Evolutionary conservation across 2,113 vertebrate genomes (phyloP).

Genomic region (Blennius ocellaris): DNA sequence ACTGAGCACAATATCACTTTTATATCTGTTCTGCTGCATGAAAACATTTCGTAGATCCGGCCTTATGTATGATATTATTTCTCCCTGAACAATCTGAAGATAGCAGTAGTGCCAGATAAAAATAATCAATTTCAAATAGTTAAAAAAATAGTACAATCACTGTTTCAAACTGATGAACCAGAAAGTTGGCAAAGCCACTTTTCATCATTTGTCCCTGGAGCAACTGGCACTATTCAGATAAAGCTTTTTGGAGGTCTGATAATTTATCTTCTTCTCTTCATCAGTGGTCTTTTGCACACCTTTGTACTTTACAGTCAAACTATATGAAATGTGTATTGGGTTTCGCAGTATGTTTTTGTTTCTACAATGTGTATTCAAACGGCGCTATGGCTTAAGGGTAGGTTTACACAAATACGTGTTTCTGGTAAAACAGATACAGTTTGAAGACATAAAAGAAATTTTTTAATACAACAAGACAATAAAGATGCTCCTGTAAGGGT

Average conservation of each 20-base stretch:
- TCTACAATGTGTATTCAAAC: background rate
- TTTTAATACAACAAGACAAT: background rate
- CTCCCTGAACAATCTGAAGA: too few species aligned
- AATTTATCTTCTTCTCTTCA: background rate
- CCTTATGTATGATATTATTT: too few species aligned
- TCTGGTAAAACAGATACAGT: background rate
- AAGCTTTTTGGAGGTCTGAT: background rate
- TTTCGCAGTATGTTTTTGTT: background rate
- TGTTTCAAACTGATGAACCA: background rate
- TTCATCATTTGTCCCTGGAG: background rate
- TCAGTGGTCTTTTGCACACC: background rate
- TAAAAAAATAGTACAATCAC: background rate
- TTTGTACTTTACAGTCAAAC: background rate
- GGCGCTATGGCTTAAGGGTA: too few species aligned
- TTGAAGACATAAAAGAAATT: background rate
- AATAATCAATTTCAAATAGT: too few species aligned
- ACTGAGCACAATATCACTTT: too few species aligned
- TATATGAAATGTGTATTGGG: background rate
- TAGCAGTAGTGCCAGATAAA: too few species aligned
- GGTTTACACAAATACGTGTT: too few species aligned
- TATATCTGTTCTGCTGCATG: too few species aligned
- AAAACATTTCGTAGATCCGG: too few species aligned
- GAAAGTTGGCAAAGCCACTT: background rate
- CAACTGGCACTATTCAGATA: background rate
- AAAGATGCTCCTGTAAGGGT: background rate